Percentiles rank a stretch among this genome's conserved stretches.
Conservation (phyloP, 2,797 vertebrate genomes). For the Acanthurus leucopareius region DNA sequence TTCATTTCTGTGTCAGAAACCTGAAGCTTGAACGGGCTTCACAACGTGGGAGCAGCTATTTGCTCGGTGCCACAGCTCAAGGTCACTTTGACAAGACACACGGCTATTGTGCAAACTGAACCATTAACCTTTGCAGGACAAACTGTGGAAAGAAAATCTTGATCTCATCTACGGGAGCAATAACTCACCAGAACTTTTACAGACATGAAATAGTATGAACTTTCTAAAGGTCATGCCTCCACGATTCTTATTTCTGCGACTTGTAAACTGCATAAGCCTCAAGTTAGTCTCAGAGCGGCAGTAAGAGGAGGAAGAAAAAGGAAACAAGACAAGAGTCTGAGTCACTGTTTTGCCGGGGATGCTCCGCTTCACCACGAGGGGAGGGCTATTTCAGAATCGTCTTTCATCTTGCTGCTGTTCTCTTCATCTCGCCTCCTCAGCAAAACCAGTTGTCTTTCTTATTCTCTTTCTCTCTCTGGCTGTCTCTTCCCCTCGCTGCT, state of each 20-base stretch:
- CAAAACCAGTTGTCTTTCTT: slow-evolving; percentile 33
- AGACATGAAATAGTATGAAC: not conserved
- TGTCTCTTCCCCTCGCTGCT: slow-evolving; percentile 14
- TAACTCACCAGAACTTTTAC: slow-evolving; percentile 7
- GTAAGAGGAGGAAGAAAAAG: not conserved
- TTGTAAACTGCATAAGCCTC: slow-evolving; percentile 14
- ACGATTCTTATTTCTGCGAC: slow-evolving; percentile 15
- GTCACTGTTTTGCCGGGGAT: slow-evolving; percentile 65
- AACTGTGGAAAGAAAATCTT: not conserved
- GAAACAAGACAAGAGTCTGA: slow-evolving; percentile 58
- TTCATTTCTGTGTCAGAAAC: slow-evolving; percentile 18
- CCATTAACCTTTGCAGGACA: slow-evolving; percentile 6
- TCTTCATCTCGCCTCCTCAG: slow-evolving; percentile 69
- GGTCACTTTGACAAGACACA: slow-evolving; percentile 11
- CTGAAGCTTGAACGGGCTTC: not conserved
- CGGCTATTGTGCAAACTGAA: not conserved
- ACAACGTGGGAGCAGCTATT: not conserved
- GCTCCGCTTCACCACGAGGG: slow-evolving; percentile 70
- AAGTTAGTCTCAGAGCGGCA: slow-evolving; percentile 8
- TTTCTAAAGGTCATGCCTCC: slow-evolving; percentile 28
- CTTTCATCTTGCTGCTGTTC: slow-evolving; percentile 83
- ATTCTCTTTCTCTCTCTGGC: slow-evolving; percentile 14
- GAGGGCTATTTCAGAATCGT: slow-evolving; percentile 79
- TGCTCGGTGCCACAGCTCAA: not conserved
- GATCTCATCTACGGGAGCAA: slow-evolving; percentile 17